phyloP scores from a whole-genome alignment of 2,797 vertebrate genomes.

The Sebastes hubbsi region DNA sequence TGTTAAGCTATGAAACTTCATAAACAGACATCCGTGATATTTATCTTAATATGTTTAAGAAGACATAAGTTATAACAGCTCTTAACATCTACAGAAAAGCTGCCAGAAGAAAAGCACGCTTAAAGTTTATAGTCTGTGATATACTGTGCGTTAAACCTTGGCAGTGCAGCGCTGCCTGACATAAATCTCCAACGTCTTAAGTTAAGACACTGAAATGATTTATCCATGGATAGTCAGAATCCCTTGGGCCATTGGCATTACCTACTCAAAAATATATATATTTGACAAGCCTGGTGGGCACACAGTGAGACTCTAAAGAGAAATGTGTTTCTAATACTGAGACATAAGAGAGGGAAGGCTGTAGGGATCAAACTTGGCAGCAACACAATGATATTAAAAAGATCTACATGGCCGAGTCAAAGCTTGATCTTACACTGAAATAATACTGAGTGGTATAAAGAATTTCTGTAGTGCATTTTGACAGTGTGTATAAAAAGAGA shows the following conservation, averaged over 20 bases:
- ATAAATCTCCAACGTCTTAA: not conserved
- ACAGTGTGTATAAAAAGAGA: not conserved
- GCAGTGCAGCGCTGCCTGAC: not conserved
- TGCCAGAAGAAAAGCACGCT: not conserved
- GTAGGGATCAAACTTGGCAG: not conserved
- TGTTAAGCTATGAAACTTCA: not conserved
- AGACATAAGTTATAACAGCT: not conserved
- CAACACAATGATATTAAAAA: not conserved
- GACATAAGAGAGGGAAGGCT: not conserved
- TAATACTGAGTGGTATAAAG: not conserved
- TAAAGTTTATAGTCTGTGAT: slow-evolving; percentile 8
- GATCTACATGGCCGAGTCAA: not conserved
- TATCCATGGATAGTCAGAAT: not conserved
- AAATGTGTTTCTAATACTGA: slow-evolving; percentile 9
- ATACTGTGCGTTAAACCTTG: not conserved
- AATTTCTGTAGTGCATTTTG: not conserved
- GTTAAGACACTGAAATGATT: slow-evolving; percentile 4
- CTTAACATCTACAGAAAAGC: not conserved
- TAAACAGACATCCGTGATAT: not conserved
- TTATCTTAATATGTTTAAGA: not conserved
- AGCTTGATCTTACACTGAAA: not conserved
- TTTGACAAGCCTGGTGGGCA: not conserved
- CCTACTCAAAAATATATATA: not conserved
- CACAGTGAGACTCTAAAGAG: not conserved
- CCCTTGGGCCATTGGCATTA: not conserved